phyloP scores from a whole-genome alignment of 92 coral and sea anemone genomes.

The Ricordea florida region DNA sequence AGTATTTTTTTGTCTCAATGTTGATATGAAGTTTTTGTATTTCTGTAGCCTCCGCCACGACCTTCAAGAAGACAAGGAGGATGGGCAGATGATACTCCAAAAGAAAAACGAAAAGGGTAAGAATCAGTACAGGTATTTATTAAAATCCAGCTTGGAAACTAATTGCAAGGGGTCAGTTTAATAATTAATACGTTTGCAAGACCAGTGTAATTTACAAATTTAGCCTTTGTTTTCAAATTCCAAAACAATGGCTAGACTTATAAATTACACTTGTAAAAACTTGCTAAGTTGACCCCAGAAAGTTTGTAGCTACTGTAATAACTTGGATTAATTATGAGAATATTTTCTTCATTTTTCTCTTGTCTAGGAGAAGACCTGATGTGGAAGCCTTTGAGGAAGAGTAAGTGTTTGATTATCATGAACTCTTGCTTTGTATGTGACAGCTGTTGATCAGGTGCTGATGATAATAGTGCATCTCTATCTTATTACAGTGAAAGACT shows the following conservation, averaged over 20 bases:
- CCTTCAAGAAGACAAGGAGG: conserved; percentile 98
- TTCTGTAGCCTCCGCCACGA: conserved; percentile 79
- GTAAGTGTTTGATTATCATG: conserved; percentile 40
- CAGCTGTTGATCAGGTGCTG: background rate
- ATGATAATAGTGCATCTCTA: background rate
- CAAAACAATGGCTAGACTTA: too few relatives aligned
- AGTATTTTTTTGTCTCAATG: too few relatives aligned
- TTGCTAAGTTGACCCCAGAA: background rate
- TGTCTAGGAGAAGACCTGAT: conserved; percentile 59
- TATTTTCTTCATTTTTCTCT: background rate
- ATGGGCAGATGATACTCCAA: conserved; percentile 96
- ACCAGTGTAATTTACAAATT: background rate
- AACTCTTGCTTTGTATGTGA: too few relatives aligned
- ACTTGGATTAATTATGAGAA: background rate
- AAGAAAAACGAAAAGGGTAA: conserved; percentile 80
- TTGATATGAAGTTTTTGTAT: background rate
- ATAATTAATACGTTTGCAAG: background rate
- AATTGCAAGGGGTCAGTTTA: background rate
- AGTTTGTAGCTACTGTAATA: background rate
- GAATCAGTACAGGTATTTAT: background rate
- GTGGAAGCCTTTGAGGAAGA: conserved; percentile 81
- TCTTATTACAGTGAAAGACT: conserved; percentile 84
- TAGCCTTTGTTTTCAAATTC: background rate
- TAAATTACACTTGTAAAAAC: too few relatives aligned
- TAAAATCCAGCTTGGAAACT: background rate